phyloP scores from a whole-genome alignment of 2,888 invertebrate species.

The Dryomyza anilis region DNA sequence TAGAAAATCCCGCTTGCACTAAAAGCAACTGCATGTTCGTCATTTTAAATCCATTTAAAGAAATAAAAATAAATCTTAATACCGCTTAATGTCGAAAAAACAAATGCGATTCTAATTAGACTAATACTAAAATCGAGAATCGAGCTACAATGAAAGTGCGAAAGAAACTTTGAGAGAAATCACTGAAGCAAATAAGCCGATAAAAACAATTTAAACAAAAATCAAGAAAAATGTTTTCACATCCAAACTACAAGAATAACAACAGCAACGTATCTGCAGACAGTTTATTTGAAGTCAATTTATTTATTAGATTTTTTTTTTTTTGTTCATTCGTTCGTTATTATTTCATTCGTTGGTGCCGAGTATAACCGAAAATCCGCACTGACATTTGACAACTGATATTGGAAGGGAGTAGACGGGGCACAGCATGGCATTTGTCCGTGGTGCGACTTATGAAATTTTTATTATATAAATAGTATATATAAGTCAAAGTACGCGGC shows the following conservation, averaged over 20 bases:
- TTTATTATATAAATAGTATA: too few species aligned
- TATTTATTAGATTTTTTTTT: not conserved
- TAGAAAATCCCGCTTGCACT: not conserved
- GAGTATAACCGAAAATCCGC: not conserved
- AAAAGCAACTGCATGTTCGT: not conserved
- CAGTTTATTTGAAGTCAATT: not conserved
- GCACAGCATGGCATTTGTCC: not conserved
- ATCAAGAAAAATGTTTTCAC: not conserved
- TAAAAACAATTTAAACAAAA: slow-evolving; percentile 10
- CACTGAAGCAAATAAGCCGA: not conserved
- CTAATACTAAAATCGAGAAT: not conserved
- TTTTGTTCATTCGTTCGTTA: not conserved
- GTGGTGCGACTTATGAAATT: not conserved
- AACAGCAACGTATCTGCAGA: not conserved
- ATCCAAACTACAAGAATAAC: not conserved
- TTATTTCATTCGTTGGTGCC: too few species aligned
- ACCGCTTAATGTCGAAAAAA: not conserved
- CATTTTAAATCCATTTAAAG: not conserved
- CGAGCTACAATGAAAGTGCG: not conserved
- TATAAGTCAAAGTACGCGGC: too few species aligned
- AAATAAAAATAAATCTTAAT: not conserved
- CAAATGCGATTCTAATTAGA: not conserved
- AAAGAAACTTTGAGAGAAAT: not conserved
- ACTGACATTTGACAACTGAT: slow-evolving; percentile 9
- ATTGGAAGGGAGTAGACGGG: not conserved